Evolutionary conservation across 1,140 invertebrate genomes (phyloP).

Genomic region (Drosophila chauvacae): DNA sequence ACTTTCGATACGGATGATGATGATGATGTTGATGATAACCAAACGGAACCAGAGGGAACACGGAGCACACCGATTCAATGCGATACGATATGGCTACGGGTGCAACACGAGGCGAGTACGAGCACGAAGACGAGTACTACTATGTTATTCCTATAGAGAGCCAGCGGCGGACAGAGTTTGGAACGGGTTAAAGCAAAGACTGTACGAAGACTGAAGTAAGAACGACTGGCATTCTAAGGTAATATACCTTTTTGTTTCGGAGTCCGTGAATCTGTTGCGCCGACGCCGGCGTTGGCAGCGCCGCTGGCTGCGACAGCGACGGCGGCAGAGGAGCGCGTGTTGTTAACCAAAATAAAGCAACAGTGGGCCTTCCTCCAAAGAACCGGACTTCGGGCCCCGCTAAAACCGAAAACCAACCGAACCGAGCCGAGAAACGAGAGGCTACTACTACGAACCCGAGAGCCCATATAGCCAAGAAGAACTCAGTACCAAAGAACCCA

Average conservation of each 20-base stretch:
- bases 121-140: slow-evolving; percentile 13
- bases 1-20: slow-evolving; percentile 44
- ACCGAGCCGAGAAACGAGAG: slow-evolving; percentile 25
- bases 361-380: slow-evolving; percentile 61
- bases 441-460: slow-evolving; percentile 14
- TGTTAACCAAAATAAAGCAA: slow-evolving; percentile 83
- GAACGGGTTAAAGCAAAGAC: slow-evolving; percentile 85
- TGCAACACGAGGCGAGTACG: slow-evolving; percentile 41
- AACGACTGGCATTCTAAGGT: slow-evolving; percentile 84
- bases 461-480: slow-evolving; percentile 15
- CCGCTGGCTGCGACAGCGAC: slow-evolving; percentile 4
- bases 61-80: slow-evolving; percentile 26
- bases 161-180: slow-evolving; percentile 84
- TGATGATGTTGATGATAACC: slow-evolving; percentile 31
- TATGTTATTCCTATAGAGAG: slow-evolving; percentile 69
- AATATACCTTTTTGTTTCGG: slow-evolving; percentile 85
- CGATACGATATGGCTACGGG: slow-evolving; percentile 33
- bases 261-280: slow-evolving; percentile 82
- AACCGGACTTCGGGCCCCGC: slow-evolving; percentile 57
- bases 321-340: slow-evolving; percentile 57
- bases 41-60: slow-evolving; percentile 34
- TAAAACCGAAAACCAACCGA: slow-evolving; percentile 21
- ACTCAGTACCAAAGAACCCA: slow-evolving; percentile 8
- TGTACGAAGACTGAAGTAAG: slow-evolving; percentile 85
- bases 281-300: slow-evolving; percentile 36